These are phyloP conservation scores for Pseudorasbora parva DNA, from an alignment of 2,113 vertebrate species.

Conservation along the genomic window DNA sequence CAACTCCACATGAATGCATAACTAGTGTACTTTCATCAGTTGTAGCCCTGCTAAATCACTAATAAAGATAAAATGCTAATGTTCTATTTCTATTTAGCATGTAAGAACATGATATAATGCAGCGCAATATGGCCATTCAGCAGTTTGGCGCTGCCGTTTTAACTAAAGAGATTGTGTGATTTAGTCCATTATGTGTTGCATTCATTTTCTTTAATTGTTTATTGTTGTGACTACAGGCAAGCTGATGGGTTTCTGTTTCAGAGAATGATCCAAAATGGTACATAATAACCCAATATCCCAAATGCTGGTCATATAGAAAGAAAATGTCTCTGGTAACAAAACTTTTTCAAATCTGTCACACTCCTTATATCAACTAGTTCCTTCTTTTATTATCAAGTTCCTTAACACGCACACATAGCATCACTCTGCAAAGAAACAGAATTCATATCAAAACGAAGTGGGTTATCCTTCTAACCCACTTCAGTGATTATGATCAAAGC, in stretches of 20 bases:
- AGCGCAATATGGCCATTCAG: background rate
- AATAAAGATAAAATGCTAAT: background rate
- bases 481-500: background rate
- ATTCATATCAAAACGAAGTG: background rate
- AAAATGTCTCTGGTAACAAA: background rate
- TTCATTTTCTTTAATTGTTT: background rate
- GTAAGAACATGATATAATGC: background rate
- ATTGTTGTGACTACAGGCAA: background rate
- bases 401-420: background rate
- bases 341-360: background rate
- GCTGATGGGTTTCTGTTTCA: background rate
- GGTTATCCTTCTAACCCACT: background rate
- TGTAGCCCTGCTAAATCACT: background rate
- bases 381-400: background rate
- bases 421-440: background rate
- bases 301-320: background rate
- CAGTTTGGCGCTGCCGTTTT: background rate
- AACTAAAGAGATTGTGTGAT: background rate
- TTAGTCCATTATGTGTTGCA: background rate
- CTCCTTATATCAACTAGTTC: background rate
- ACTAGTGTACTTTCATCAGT: background rate
- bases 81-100: background rate
- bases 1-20: background rate
- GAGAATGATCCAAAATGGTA: constrained; percentile 10
- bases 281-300: background rate